Conservation (phyloP, 2,888 invertebrate species). For the Sminthurinus aureus region DNA sequence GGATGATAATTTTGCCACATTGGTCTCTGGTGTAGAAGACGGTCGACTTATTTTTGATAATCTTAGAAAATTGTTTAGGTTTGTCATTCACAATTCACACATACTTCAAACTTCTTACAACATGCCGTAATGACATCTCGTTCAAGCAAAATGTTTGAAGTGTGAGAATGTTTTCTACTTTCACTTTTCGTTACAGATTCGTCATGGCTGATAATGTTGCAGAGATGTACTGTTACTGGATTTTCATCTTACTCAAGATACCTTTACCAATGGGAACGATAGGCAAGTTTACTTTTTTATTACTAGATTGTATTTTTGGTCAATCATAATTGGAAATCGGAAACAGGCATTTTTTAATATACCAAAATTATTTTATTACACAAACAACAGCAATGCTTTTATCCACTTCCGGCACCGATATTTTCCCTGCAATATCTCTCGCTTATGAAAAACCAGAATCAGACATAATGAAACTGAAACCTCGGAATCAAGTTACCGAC, state of each 20-base stretch:
- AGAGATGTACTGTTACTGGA: conserved; percentile 48
- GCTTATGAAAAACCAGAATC: conserved; percentile 43
- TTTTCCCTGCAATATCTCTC: conserved; percentile 27
- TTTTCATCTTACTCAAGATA: conserved; percentile 42
- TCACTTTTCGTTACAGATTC: conserved; percentile 17
- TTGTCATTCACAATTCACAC: neutral
- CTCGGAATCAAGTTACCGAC: conserved; percentile 36
- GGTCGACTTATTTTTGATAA: conserved; percentile 97
- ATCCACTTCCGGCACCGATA: conserved; percentile 38
- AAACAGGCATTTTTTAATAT: too few species aligned
- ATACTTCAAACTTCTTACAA: too few species aligned
- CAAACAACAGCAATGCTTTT: neutral
- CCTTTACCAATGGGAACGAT: conserved; percentile 44
- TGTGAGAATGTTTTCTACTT: too few species aligned
- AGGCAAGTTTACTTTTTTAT: neutral
- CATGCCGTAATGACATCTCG: too few species aligned
- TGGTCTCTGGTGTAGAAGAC: conserved; percentile 86
- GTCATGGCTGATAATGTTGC: conserved; percentile 46
- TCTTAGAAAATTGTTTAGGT: conserved; percentile 5
- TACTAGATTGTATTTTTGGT: too few species aligned
- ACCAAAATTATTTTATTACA: neutral
- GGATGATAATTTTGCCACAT: conserved; percentile 88
- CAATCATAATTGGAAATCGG: too few species aligned
- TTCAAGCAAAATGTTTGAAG: too few species aligned
- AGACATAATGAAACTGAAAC: conserved; percentile 47